Evolutionary conservation across 2,888 invertebrate genomes (phyloP), one percentile per base, ranked within the genome.

Genomic region (Sminthurinus aureus): DNA sequence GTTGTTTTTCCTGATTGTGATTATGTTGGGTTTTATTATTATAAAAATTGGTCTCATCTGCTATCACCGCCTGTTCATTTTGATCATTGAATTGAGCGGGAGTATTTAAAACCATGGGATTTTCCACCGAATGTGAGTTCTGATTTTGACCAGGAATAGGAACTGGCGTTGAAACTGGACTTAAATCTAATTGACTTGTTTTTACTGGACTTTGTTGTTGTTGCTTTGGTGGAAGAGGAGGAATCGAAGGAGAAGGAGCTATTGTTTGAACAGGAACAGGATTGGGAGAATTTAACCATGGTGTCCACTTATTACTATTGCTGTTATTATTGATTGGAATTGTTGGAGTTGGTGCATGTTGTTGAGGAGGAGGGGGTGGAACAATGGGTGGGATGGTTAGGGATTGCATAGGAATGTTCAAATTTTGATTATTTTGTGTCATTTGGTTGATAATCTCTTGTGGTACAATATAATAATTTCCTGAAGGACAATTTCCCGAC

Each of bases 401-500:
- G 0, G 58, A 15, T 58, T 58, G 58, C 18, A 58, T 15, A 18
- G 58, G 58, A 58, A 58, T 2, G 0, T 3, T 15, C 18, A 58
- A 58, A 22, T 69, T 69, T 69, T 69, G 69, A 79, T 12, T 15
- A 22, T 58, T 58, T 22, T 66, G 73, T 15, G 66, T 80, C 0
- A 69, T n/a, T n/a, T 80, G 80, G 15, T 80, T 80, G 12, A 80
- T 67, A 11, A 81, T 73, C 8, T 81, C 80, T 58, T 81, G 80
- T 11, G 80, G 18, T 0, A 81, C 73, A 26, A 73, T 81, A n/a
- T 73, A 81, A 24, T 58, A 73, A 22, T 74, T 81, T 9, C 73
- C 80, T 0, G 51, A 50, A 22, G 69, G 69, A 69, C 20, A 22
- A 69, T 69, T n/a, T 69, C n/a, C 18, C 1, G 69, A 20, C n/a